A percentile compares a stretch with the other conserved stretches of the same genome.
Conservation (phyloP, 2,888 invertebrate genomes). For the Lacanobia oleracea region DNA sequence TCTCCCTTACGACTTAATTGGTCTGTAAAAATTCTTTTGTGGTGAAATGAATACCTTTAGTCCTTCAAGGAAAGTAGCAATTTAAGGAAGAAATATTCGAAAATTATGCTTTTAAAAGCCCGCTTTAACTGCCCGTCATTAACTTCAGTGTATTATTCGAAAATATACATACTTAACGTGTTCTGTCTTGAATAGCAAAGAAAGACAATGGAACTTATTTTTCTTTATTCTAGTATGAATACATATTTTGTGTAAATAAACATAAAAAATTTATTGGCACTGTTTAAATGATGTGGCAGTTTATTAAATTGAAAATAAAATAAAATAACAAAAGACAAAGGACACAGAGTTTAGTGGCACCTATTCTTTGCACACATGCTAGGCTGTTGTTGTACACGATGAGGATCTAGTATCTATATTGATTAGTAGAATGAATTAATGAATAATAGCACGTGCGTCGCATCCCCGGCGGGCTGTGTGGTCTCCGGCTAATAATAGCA, state of each 20-base stretch:
- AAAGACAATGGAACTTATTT: conserved; percentile 44
- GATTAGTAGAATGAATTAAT: conserved; percentile 12
- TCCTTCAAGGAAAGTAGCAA: conserved; percentile 48
- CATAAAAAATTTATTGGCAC: conserved; percentile 24
- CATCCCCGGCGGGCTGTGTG: conserved; percentile 38
- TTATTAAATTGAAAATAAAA: conserved; percentile 29
- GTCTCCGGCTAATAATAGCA: conserved; percentile 50
- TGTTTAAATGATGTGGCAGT: conserved; percentile 24
- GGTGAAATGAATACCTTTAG: conserved; percentile 44
- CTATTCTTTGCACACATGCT: neutral
- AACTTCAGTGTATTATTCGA: conserved; percentile 48
- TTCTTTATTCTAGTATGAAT: conserved; percentile 40
- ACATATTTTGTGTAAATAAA: conserved; percentile 44
- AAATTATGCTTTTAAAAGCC: conserved; percentile 37
- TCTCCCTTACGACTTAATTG: conserved; percentile 55
- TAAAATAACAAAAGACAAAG: conserved; percentile 28
- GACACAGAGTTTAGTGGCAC: conserved; percentile 18
- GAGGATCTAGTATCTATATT: conserved; percentile 16
- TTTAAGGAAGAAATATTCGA: conserved; percentile 44
- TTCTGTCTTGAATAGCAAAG: conserved; percentile 29
- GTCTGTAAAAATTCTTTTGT: conserved; percentile 51
- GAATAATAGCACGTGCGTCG: conserved; percentile 13
- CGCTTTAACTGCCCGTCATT: conserved; percentile 32
- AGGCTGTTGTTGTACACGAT: conserved; percentile 16
- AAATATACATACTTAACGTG: conserved; percentile 30